Evolutionary conservation across 2,797 vertebrate genomes (phyloP), one percentile per base, ranked within the genome.

Genomic region (Anguilla megastoma): DNA sequence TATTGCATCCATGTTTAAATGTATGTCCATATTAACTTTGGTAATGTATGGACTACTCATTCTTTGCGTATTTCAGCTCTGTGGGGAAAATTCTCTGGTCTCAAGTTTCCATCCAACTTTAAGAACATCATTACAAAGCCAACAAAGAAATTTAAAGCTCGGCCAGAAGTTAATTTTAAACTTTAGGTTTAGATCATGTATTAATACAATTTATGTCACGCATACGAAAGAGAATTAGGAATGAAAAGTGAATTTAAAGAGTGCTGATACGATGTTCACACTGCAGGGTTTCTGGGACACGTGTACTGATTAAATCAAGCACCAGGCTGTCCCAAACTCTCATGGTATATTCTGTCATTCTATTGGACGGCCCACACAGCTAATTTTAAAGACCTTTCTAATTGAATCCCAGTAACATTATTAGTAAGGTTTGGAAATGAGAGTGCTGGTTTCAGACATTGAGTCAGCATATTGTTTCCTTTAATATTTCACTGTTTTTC

Each of bases 331-430:
- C 91, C 88, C 89, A 90, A 94, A 92, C 90, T 91, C 89, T 93
- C 90, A 94, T 93, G 90, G 92, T 93, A 91, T 90, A 88, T 95
- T 90, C 92, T 91, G 90, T 90, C 86, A 90, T 92, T 92, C 94
- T 92, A 95, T 95, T 95, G 93, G 91, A 95, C 94, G 91, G 94
- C 91, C 94, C 92, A 90, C 91, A n/a, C 2, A 2, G 91, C 94
- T 96, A 95, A 93, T 94, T 94, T 95, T 93, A 93, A 94, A 94
- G 89, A 82, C 71, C 71, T 30, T 90, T 88, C 85, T 95, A 95
- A 95, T 95, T 88, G 87, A 90, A 94, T 94, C 90, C 90, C 12
- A 24, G 87, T 94, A 94, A 95, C 89, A 89, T 92, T 88, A 89
- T 96, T 94, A 92, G 52, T 82, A 89, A 90, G 36, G 85, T 87